Evolutionary conservation across 2,888 invertebrate genomes (phyloP).

Genomic region (Tetrapedia diversipes): DNA sequence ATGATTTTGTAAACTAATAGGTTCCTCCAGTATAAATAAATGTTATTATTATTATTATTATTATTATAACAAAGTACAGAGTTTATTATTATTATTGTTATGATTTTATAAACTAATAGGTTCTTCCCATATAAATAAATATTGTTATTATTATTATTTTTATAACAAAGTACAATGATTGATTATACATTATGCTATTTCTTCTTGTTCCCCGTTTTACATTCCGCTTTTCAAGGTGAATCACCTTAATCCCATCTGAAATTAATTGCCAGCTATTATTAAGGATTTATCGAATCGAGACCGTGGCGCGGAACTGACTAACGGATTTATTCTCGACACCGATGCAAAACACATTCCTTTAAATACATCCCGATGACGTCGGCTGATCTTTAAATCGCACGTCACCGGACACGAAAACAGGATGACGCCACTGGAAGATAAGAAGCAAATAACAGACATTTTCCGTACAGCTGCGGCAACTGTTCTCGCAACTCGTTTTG

Average conservation of each 20-base stretch:
- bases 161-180: background rate
- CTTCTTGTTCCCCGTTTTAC: background rate
- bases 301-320: constrained; percentile 27
- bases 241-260: background rate
- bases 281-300: constrained; percentile 39
- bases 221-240: background rate
- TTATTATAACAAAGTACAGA: too few relatives aligned
- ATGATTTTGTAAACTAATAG: too few relatives aligned
- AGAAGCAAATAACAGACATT: background rate
- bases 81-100: too few relatives aligned
- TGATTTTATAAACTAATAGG: too few relatives aligned
- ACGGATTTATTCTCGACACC: constrained; percentile 35
- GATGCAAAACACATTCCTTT: constrained; percentile 52
- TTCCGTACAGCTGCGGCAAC: background rate
- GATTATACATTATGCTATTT: background rate
- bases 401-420: constrained; percentile 55
- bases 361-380: constrained; percentile 50
- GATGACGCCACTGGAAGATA: constrained; percentile 26
- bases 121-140: too few relatives aligned
- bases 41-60: too few relatives aligned
- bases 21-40: too few relatives aligned
- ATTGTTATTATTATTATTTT: too few relatives aligned
- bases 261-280: background rate
- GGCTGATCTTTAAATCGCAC: constrained; percentile 53
- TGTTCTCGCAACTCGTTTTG: background rate